Percentiles rank a stretch among this genome's conserved stretches.
Conservation (phyloP, 2,888 invertebrate species). For the Invenusta paracnida region DNA sequence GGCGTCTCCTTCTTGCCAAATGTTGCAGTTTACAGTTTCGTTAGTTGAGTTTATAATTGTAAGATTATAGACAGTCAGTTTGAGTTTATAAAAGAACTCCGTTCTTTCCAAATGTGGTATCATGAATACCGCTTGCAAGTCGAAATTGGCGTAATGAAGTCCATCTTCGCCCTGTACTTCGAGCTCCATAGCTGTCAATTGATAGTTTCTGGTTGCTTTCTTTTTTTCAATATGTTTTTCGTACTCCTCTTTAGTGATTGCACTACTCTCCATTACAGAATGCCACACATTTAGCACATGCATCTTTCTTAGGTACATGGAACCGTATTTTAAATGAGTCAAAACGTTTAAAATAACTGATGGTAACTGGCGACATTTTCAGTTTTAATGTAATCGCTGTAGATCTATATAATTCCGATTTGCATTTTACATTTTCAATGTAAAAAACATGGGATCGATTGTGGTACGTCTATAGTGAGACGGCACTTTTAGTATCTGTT, state of each 20-base stretch:
- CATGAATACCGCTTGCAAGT: not conserved
- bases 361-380: not conserved
- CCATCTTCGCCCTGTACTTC: not conserved
- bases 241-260: not conserved
- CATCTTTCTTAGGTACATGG: not conserved
- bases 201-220: not conserved
- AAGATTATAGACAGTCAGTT: not conserved
- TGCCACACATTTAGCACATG: not conserved
- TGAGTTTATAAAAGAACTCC: not conserved
- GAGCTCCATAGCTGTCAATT: not conserved
- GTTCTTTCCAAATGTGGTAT: not conserved
- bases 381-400: not conserved
- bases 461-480: not conserved
- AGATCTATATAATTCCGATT: not conserved
- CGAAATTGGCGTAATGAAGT: not conserved
- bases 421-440: not conserved
- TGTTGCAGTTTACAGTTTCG: not conserved
- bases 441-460: not conserved
- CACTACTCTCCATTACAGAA: not conserved
- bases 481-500: not conserved
- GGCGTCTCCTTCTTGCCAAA: not conserved
- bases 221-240: not conserved
- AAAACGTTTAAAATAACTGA: not conserved
- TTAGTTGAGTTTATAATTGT: not conserved
- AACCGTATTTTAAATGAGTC: not conserved